Base-by-base conservation (phyloP, 2,797 vertebrate genomes). In the Petrocephalus schoutedeni region DNA sequence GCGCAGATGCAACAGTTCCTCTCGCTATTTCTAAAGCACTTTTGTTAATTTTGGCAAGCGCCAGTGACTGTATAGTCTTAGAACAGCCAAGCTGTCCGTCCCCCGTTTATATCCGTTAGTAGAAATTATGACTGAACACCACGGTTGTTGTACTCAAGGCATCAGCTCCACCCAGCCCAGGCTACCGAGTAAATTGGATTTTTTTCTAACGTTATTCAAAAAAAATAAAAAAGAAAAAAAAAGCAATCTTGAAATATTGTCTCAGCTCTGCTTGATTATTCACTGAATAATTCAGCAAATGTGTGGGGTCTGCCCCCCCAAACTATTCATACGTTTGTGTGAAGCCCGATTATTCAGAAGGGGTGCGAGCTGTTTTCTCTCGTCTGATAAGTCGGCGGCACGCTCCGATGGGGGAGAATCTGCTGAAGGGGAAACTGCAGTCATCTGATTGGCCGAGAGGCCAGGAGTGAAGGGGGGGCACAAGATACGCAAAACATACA, bases 211-310 rank as follows among this genome's bases (percentile, higher is more conserved):
- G 16, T 74, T 74, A 67, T 67, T 67, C 61, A 12, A 67, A 14
- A 67, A 67, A 67, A 23, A 23, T 6, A 59, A 59, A 64, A 23
- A 21, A 61, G 10, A 23, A 23, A 61, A 3, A 23, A 64, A 21
- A 64, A 67, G 64, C 36, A 45, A 77, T 77, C 71, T 77, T 77
- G 71, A 41, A 67, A 67, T 77, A 77, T 77, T 77, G 71, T 77
- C 71, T 77, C 71, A 77, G 71, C 71, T 41, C 36, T 45, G 71
- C 36, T 36, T 45, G 71, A 77, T 77, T 77, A 77, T 77, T 77
- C 71, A 77, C 32, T 41, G 71, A 77, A 77, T 45, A 77, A 77
- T 77, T 45, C 71, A 77, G 71, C 36, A 77, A 77, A 77, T 77
- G 14, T 45, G 71, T 45, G 36, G 36, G 16, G 71, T 77, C 16